Evolutionary conservation across 2,888 invertebrate species (phyloP).

Genomic region (Cerceris ruficornis): DNA sequence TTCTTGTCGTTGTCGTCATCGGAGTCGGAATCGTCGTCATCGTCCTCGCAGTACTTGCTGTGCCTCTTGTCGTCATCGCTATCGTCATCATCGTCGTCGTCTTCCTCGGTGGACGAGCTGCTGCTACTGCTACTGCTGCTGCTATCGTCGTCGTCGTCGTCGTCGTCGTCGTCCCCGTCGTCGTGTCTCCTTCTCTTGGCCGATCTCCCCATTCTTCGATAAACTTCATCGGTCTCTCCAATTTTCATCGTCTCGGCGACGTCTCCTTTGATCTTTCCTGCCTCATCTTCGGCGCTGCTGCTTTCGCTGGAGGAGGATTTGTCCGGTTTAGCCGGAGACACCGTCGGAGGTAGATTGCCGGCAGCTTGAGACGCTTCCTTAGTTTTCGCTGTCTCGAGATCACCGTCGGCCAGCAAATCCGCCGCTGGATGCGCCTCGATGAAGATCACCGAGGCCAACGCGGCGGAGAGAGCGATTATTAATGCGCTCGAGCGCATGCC

Average conservation of each 20-base stretch:
- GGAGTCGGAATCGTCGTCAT: slow-evolving; percentile 27
- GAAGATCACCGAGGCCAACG: slow-evolving; percentile 10
- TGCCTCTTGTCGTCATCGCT: slow-evolving; percentile 20
- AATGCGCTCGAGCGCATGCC: slow-evolving; percentile 44
- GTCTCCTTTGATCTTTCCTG: not conserved
- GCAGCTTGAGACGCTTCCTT: not conserved
- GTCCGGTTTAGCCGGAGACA: not conserved
- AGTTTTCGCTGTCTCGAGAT: not conserved
- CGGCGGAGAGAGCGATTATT: slow-evolving; percentile 14
- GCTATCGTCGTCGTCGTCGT: slow-evolving; percentile 18
- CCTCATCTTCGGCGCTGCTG: not conserved
- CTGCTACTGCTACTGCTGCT: slow-evolving; percentile 31
- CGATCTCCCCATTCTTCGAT: slow-evolving; percentile 15
- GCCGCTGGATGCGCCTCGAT: slow-evolving; percentile 20
- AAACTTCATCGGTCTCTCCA: not conserved
- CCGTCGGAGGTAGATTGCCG: not conserved
- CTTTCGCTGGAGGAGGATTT: slow-evolving; percentile 35
- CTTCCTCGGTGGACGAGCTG: slow-evolving; percentile 52
- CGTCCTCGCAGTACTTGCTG: slow-evolving; percentile 24
- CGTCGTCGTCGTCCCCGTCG: slow-evolving; percentile 12
- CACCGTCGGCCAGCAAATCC: not conserved
- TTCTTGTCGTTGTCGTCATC: slow-evolving; percentile 24
- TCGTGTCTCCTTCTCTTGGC: slow-evolving; percentile 41
- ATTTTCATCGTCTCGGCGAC: not conserved
- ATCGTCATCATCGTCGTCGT: slow-evolving; percentile 41